phyloP scores from a whole-genome alignment of 2,888 invertebrate species.

The Pandemis corylana region DNA sequence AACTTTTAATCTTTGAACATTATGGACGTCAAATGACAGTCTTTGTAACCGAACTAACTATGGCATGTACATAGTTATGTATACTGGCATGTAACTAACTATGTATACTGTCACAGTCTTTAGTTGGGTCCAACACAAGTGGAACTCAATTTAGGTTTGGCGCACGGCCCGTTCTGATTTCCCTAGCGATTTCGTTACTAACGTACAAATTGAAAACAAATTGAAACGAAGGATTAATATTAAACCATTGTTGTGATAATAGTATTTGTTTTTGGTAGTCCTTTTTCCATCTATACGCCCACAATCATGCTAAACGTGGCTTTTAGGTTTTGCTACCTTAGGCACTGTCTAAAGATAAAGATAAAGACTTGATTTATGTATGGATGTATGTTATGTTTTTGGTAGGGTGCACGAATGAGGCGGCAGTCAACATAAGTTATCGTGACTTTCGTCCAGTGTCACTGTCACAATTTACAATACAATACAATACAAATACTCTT shows the following conservation, averaged over 20 bases:
- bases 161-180: constrained; percentile 62
- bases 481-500: too few species aligned
- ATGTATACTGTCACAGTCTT: not conserved
- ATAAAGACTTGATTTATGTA: too few species aligned
- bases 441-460: too few species aligned
- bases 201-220: constrained; percentile 49
- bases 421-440: not conserved
- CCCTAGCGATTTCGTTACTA: constrained; percentile 63
- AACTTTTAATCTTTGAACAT: not conserved
- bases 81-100: too few species aligned
- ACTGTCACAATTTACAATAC: too few species aligned
- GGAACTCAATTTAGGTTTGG: constrained; percentile 73
- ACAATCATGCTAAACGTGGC: too few species aligned
- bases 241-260: constrained; percentile 2
- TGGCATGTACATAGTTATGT: too few species aligned
- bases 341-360: too few species aligned
- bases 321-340: too few species aligned
- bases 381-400: too few species aligned
- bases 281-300: too few species aligned
- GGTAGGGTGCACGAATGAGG: too few species aligned
- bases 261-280: not conserved
- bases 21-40: not conserved
- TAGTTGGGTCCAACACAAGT: constrained; percentile 35
- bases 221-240: constrained; percentile 12
- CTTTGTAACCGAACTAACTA: not conserved